Percentiles rank a stretch among this genome's conserved stretches.
phyloP scores from a whole-genome alignment of 2,888 invertebrate species.

The Caenorhabditis auriculariae region DNA sequence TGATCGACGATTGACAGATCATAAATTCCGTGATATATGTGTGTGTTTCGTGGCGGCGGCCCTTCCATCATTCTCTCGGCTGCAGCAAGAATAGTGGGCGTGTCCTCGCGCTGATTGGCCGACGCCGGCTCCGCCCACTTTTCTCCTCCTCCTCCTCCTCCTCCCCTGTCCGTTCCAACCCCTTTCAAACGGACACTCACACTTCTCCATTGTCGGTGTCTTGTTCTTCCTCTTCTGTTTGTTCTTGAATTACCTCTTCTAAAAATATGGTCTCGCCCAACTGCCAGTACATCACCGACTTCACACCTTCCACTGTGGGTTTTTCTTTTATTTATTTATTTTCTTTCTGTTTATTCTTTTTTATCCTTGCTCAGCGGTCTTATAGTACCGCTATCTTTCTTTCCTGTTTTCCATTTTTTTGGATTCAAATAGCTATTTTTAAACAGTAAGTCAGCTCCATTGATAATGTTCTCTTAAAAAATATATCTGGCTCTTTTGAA shows the following conservation, averaged over 20 bases:
- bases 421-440: background rate
- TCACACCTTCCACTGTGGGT: conserved; percentile 21
- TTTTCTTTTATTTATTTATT: background rate
- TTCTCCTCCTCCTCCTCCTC: conserved; percentile 2
- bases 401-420: background rate
- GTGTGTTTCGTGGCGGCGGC: conserved; percentile 10
- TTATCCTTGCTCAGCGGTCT: no score
- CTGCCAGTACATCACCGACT: conserved; percentile 44
- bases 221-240: background rate
- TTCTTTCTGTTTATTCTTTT: background rate
- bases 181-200: background rate
- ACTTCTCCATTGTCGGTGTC: background rate
- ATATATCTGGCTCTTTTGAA: no score
- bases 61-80: background rate
- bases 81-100: background rate
- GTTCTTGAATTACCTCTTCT: background rate
- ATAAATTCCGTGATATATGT: conserved; percentile 46
- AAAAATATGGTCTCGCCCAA: conserved; percentile 35
- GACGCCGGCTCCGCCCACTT: conserved; percentile 6
- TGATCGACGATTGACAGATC: conserved; percentile 47
- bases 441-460: no score
- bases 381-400: no score
- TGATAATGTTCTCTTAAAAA: no score
- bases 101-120: background rate
- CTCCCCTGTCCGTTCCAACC: background rate